Evolutionary conservation across 2,888 invertebrate genomes (phyloP), one percentile per base, ranked within the genome.

Genomic region (Leptinotarsa peninsularis): DNA sequence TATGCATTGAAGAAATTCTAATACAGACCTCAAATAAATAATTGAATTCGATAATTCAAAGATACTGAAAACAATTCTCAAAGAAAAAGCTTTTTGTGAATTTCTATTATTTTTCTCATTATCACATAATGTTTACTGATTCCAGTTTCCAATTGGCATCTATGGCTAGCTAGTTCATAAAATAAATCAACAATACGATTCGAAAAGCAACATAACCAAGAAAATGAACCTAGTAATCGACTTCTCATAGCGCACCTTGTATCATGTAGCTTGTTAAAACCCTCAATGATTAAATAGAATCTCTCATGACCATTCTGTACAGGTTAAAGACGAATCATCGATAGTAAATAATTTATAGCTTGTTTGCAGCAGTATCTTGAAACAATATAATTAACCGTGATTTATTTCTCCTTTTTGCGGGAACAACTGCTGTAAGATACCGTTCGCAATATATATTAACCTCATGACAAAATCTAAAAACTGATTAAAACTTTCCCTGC

Each of bases 311-410:
- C 71, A 73, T 75, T 76, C 73, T 74, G 66, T 69, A 72, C 77
- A 77, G 74, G 71, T 72, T 74, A 74, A 69, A 73, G 68, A 74
- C 71, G 71, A 76, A 76, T 74, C 74, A 77, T 80, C 77, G 79
- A 78, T 80, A 78, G 74, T 74, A 70, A 71, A 77, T 80, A 76
- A 80, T 80, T 80, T 80, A 80, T 79, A 72, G 72, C 76, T 74
- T 75, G 79, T 79, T 79, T 78, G 68, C 73, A 73, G 76, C 74
- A 74, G 75, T 75, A 76, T 56, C 66, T 66, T 76, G 77, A 76
- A 80, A 80, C 78, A 80, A 80, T 78, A 80, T 80, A 80, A 80
- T 80, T 80, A 77, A 71, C 67, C 27, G 76, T 80, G 79, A 80
- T 80, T 80, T 80, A 80, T 80, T 69, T 67, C 69, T 67, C 43